Evolutionary conservation across 2,888 invertebrate species (phyloP).

Genomic region (Leucoma salicis): DNA sequence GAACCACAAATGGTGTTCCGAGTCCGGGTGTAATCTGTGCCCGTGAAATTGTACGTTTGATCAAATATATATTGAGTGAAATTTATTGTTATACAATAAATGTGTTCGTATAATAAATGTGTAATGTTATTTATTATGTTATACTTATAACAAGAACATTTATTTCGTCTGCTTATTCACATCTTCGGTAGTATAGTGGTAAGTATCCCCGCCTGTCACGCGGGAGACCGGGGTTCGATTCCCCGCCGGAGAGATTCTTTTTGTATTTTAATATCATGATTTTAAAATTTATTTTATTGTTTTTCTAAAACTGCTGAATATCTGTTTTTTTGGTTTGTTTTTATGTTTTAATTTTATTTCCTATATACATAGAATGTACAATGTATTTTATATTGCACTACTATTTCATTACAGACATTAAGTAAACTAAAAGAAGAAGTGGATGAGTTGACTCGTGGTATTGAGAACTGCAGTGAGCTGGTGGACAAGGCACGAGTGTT

Average conservation of each 20-base stretch:
- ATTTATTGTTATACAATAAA: too few species aligned
- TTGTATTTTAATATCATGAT: constrained; percentile 1
- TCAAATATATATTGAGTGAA: too few species aligned
- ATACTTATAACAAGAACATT: not conserved
- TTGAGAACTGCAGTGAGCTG: constrained; percentile 83
- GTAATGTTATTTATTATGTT: not conserved
- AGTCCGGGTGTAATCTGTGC: too few species aligned
- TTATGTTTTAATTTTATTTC: not conserved
- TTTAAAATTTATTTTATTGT: constrained; percentile 3
- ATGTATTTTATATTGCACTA: not conserved
- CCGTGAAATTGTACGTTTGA: too few species aligned
- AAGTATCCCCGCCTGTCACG: constrained; percentile 81
- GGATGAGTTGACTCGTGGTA: constrained; percentile 87
- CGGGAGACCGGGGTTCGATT: constrained; percentile 83
- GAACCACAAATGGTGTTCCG: too few species aligned
- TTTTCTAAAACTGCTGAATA: not conserved
- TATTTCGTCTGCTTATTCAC: constrained; percentile 6
- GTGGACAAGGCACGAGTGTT: constrained; percentile 90
- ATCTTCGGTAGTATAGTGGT: constrained; percentile 82
- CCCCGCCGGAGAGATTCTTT: constrained; percentile 71
- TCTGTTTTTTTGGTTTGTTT: not conserved
- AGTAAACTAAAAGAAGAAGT: constrained; percentile 89
- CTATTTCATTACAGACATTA: constrained; percentile 54
- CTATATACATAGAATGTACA: too few species aligned
- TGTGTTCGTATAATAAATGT: too few species aligned